phyloP scores from a whole-genome alignment of 2,797 vertebrate species.

The Phrynocephalus forsythii region DNA sequence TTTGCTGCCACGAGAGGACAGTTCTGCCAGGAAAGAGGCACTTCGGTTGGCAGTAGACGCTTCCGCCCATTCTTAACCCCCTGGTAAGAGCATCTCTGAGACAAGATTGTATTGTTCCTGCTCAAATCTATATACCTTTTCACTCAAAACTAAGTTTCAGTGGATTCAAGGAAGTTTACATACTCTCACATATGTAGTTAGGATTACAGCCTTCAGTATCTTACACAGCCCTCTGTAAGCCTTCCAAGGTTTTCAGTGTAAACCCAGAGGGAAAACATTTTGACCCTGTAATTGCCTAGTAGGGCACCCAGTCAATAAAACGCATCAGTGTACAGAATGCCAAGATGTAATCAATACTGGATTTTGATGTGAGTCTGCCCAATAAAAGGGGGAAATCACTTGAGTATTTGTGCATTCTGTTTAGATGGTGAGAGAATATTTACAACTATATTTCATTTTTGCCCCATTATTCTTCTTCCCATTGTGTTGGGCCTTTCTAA shows the following conservation, averaged over 20 bases:
- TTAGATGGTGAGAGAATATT: conserved; percentile 28
- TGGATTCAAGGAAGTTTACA: neutral
- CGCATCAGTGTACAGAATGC: conserved; percentile 66
- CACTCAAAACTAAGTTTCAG: neutral
- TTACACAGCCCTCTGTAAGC: conserved; percentile 53
- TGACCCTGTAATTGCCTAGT: conserved; percentile 59
- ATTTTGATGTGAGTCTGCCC: conserved; percentile 63
- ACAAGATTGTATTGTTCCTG: too few relatives aligned
- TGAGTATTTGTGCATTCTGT: conserved; percentile 46
- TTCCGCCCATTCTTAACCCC: too few relatives aligned
- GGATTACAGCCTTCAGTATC: conserved; percentile 42
- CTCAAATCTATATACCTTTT: neutral
- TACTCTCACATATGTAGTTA: neutral
- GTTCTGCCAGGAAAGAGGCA: too few relatives aligned
- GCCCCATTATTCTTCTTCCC: neutral
- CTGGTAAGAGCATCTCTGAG: too few relatives aligned
- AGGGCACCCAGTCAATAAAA: conserved; percentile 71
- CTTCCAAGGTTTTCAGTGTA: conserved; percentile 58
- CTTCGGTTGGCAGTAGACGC: too few relatives aligned
- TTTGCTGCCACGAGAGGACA: too few relatives aligned
- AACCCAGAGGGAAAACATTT: conserved; percentile 65
- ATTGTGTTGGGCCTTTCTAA: conserved; percentile 27
- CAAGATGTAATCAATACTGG: conserved; percentile 72
- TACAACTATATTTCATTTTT: conserved; percentile 34
- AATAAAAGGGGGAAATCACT: conserved; percentile 57